Evolutionary conservation across 2,888 invertebrate genomes (phyloP), one percentile per base, ranked within the genome.

Genomic region (Leptinotarsa rubiginosa): DNA sequence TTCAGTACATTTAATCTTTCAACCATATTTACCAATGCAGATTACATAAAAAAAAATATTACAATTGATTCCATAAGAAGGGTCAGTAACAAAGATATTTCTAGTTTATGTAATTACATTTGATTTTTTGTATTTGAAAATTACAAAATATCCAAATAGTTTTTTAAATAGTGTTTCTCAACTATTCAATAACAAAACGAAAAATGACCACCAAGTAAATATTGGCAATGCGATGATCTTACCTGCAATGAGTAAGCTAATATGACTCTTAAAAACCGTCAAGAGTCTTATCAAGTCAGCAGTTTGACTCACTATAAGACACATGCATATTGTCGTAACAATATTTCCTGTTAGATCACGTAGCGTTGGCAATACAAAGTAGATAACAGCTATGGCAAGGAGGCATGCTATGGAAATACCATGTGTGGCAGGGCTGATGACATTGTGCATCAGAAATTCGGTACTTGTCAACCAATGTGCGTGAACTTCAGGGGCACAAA

Each of bases 341-440:
- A 96, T 95, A 85, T 96, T 96, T 3, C 96, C 96, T 50, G 95
- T 92, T 68, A 96, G 89, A 88, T 96, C 95, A 84, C 95, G 89
- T 72, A 96, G 88, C 69, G 95, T 95, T 16, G 96, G 95, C 84
- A 96, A 88, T 54, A 96, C 92, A 87, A 96, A 96, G 85, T 96
- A 96, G 76, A 95, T 91, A 65, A 95, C 91, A 5, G 95, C 94
- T 52, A 95, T 92, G 16, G 92, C 85, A 70, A 95, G 87, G 80
- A 93, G 92, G 78, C 94, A 91, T 65, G 92, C 88, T 82, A 96
- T 92, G 16, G 94, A 91, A 69, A 95, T 90, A 0, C 91, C 92
- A 87, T 95, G 95, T 78, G 94, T 94, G 65, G 93, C 88, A 13
- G 96, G 95, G 88, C 94, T 94, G 0, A 96, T 86, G 68, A 95